These are phyloP conservation scores for Ferrisia virgata DNA, from an alignment of 2,888 invertebrate species.

Conservation along the genomic window DNA sequence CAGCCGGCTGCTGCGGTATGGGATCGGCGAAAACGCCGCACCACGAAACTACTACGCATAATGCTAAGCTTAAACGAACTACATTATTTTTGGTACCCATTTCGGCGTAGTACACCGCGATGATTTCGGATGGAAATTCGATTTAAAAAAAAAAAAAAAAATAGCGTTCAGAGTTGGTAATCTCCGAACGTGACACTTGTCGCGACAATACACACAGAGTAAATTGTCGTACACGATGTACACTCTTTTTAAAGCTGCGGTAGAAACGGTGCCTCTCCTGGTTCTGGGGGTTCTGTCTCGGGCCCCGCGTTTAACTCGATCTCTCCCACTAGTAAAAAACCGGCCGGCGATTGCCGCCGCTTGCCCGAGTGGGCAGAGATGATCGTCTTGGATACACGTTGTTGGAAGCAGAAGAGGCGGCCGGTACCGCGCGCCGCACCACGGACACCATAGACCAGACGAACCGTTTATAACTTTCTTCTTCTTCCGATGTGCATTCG, in stretches of 20 bases:
- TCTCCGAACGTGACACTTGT: constrained; percentile 42
- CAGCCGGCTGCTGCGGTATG: constrained; percentile 24
- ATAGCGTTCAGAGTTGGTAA: constrained; percentile 31
- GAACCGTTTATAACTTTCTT: constrained; percentile 42
- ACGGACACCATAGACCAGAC: neutral
- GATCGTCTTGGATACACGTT: too few species aligned
- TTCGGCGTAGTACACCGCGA: neutral
- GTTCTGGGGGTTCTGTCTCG: constrained; percentile 32
- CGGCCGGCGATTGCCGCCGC: constrained; percentile 30
- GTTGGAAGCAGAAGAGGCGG: too few species aligned
- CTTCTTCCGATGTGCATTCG: too few species aligned
- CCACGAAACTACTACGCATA: constrained; percentile 6
- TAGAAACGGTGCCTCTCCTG: neutral
- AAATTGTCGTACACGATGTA: constrained; percentile 37
- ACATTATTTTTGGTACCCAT: constrained; percentile 39
- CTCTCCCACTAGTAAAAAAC: constrained; percentile 44
- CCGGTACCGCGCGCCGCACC: neutral
- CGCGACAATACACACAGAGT: constrained; percentile 43
- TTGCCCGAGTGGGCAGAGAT: constrained; percentile 42
- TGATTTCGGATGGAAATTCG: neutral
- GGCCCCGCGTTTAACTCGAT: neutral
- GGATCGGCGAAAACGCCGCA: constrained; percentile 33
- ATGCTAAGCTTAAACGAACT: constrained; percentile 37
- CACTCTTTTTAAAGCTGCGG: constrained; percentile 44
- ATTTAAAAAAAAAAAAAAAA: constrained; percentile 24